phyloP scores from a whole-genome alignment of 2,113 vertebrate species.

The Cyphomyrus plagiostoma region DNA sequence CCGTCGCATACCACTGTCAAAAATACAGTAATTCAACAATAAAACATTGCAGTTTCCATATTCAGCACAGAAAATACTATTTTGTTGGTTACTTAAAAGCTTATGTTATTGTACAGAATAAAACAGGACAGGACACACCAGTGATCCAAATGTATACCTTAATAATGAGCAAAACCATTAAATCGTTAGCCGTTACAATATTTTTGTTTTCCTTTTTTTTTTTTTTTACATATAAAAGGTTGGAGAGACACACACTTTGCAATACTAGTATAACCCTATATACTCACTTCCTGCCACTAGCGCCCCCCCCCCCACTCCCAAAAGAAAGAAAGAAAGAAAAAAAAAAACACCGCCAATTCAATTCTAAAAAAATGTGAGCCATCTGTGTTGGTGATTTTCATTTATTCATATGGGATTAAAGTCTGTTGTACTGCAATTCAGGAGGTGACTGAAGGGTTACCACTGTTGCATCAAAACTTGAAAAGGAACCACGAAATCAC shows the following conservation, averaged over 20 bases:
- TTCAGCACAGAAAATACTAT: slow-evolving; percentile 38
- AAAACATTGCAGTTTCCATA: slow-evolving; percentile 55
- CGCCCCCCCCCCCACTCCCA: slow-evolving; percentile 38
- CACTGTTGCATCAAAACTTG: slow-evolving; percentile 83
- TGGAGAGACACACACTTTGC: slow-evolving; percentile 50
- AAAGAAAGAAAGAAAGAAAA: background rate
- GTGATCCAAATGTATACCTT: slow-evolving; percentile 65
- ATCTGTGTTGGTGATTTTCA: slow-evolving; percentile 48
- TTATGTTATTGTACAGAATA: slow-evolving; percentile 63
- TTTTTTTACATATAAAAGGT: slow-evolving; percentile 56
- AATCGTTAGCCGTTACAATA: slow-evolving; percentile 61
- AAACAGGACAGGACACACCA: slow-evolving; percentile 64
- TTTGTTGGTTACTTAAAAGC: slow-evolving; percentile 56
- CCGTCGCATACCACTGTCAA: slow-evolving; percentile 70
- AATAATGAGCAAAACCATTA: slow-evolving; percentile 69
- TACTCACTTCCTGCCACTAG: slow-evolving; percentile 35
- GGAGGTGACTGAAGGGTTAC: slow-evolving; percentile 52
- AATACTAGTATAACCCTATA: slow-evolving; percentile 50
- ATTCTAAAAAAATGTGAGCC: slow-evolving; percentile 44
- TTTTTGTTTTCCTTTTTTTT: slow-evolving; percentile 54
- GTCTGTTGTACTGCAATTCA: slow-evolving; percentile 58
- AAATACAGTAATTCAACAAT: slow-evolving; percentile 70
- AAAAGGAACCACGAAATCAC: slow-evolving; percentile 72
- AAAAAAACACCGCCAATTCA: slow-evolving; percentile 41
- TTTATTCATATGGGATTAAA: slow-evolving; percentile 58